A percentile compares a stretch with the other conserved stretches of the same genome.
Evolutionary conservation across 35 echinoderm and acorn worm genomes (phyloP).

Genomic region (Eucidaris tribuloides): DNA sequence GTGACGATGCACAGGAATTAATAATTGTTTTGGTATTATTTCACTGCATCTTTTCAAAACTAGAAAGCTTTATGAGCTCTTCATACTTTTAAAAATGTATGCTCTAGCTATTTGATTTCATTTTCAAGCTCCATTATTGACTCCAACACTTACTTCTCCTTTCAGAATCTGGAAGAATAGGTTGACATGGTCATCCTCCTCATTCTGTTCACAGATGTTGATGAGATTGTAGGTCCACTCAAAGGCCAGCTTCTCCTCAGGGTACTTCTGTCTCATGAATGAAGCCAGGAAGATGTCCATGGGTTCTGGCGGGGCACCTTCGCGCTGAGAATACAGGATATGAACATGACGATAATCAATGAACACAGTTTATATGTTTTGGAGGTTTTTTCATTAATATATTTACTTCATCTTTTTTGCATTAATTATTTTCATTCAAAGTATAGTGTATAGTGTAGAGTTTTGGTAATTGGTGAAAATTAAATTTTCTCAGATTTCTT

Average conservation of each 20-base stretch:
- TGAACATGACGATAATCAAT: slow-evolving; percentile 5
- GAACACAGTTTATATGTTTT: not conserved
- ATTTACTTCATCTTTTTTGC: too few relatives aligned
- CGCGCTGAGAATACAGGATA: slow-evolving; percentile 11
- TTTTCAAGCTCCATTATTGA: not conserved
- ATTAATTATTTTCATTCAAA: too few relatives aligned
- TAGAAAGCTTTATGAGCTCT: too few relatives aligned
- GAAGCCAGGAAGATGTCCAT: slow-evolving; percentile 58
- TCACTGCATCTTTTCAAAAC: too few relatives aligned
- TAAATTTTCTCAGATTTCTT: too few relatives aligned
- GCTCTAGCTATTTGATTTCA: too few relatives aligned
- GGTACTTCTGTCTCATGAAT: slow-evolving; percentile 75
- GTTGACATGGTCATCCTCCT: slow-evolving; percentile 54
- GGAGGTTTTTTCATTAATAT: not conserved
- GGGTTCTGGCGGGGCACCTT: slow-evolving; percentile 37
- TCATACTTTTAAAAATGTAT: too few relatives aligned
- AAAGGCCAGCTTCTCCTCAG: slow-evolving; percentile 58
- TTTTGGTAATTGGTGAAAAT: too few relatives aligned
- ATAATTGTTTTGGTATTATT: too few relatives aligned
- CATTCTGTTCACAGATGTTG: slow-evolving; percentile 55
- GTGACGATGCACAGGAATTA: too few relatives aligned
- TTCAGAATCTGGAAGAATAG: slow-evolving; percentile 76
- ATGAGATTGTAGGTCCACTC: slow-evolving; percentile 86
- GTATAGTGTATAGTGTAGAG: too few relatives aligned
- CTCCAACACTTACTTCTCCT: slow-evolving; percentile 60